A percentile compares a stretch with the other conserved stretches of the same genome.
Conservation (phyloP, 30 jellyfish, hydroid and myxozoan species). For the Catostylus mosaicus region DNA sequence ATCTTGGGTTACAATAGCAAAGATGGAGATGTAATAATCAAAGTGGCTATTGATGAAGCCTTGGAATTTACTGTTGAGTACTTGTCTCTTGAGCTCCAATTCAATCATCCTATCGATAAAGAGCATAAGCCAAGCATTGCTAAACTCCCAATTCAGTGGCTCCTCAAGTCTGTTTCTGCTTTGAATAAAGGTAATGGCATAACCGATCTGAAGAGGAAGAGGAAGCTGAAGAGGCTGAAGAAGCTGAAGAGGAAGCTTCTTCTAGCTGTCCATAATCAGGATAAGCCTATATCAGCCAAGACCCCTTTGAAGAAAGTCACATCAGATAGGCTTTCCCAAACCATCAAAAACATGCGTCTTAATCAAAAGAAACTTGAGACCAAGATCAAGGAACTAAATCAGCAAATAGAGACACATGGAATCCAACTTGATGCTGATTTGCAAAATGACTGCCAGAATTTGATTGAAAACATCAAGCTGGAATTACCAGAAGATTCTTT, state of each 20-base stretch:
- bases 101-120: slow-evolving; percentile 51
- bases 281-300: slow-evolving; percentile 32
- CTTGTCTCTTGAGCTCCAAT: slow-evolving; percentile 65
- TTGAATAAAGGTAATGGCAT: no score
- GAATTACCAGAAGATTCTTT: slow-evolving; percentile 51
- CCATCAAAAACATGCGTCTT: slow-evolving; percentile 31
- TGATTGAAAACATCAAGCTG: slow-evolving; percentile 33
- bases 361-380: slow-evolving; percentile 28
- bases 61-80: slow-evolving; percentile 58
- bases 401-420: slow-evolving; percentile 41
- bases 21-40: slow-evolving; percentile 54
- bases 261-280: slow-evolving; percentile 15
- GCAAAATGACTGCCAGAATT: slow-evolving; percentile 48
- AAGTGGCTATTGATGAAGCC: slow-evolving; percentile 57
- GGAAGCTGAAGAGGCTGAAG: no score
- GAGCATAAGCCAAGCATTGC: slow-evolving; percentile 59
- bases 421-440: slow-evolving; percentile 51
- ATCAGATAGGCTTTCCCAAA: slow-evolving; percentile 42
- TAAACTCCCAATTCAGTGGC: no score
- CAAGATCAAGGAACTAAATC: slow-evolving; percentile 45
- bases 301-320: slow-evolving; percentile 56
- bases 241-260: slow-evolving; percentile 40
- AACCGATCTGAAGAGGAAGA: no score
- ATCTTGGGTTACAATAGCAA: slow-evolving; percentile 26
- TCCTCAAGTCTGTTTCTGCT: no score